A percentile compares a stretch with the other conserved stretches of the same genome.
phyloP scores from a whole-genome alignment of 2,797 vertebrate genomes.

The Garrulus glandarius region DNA sequence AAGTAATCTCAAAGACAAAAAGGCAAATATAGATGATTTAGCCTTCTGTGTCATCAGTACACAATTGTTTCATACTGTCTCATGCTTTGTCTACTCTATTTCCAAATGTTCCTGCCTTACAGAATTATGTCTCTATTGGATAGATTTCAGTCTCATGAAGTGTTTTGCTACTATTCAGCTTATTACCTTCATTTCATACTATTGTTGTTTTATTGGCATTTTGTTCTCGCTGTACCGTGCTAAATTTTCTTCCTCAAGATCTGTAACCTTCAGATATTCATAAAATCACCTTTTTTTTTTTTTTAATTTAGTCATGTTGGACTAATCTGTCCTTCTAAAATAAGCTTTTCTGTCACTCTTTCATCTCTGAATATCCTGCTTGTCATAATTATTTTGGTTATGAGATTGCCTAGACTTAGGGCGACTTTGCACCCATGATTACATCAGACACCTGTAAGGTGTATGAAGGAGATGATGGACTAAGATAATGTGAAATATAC shows the following conservation, averaged over 20 bases:
- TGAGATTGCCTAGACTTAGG: too few relatives aligned
- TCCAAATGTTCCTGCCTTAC: background rate
- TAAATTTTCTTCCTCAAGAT: background rate
- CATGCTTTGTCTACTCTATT: background rate
- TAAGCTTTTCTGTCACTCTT: background rate
- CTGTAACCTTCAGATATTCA: background rate
- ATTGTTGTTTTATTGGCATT: background rate
- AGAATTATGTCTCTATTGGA: background rate
- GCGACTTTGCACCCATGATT: background rate
- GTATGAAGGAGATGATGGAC: background rate
- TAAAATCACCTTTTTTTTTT: background rate
- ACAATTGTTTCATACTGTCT: background rate
- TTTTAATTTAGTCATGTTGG: background rate
- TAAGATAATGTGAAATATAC: background rate
- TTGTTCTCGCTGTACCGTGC: background rate
- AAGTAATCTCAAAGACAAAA: conserved; percentile 3
- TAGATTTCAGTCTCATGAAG: background rate
- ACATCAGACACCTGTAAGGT: background rate
- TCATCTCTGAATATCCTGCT: background rate
- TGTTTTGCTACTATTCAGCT: background rate
- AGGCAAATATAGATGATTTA: background rate
- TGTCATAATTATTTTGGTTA: background rate
- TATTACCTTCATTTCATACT: background rate
- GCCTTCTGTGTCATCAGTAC: background rate
- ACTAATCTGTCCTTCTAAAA: background rate